These are phyloP conservation scores for Troglohyphantes excavatus DNA, from an alignment of 2,888 invertebrate genomes.

Conservation along the genomic window DNA sequence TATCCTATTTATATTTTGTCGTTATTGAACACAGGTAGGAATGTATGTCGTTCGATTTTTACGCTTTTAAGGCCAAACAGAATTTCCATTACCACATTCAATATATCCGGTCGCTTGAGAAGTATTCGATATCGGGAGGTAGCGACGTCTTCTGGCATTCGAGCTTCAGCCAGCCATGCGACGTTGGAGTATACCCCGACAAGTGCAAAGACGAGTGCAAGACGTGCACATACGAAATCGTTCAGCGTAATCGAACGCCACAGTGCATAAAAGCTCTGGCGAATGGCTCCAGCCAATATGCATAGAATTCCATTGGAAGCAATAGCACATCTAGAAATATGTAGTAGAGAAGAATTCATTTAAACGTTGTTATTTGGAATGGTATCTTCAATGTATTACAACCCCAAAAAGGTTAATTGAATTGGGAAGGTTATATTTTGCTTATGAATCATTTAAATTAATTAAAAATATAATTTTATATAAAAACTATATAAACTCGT, in stretches of 20 bases:
- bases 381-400: too few species aligned
- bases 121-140: not conserved
- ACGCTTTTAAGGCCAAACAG: not conserved
- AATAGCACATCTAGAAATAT: too few species aligned
- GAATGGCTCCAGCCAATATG: not conserved
- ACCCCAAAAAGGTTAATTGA: too few species aligned
- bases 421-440: too few species aligned
- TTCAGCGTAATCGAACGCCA: not conserved
- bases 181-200: not conserved
- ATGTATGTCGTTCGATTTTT: not conserved
- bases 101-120: not conserved
- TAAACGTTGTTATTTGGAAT: too few species aligned
- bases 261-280: not conserved
- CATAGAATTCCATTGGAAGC: not conserved
- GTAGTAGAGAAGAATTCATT: too few species aligned
- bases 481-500: too few species aligned
- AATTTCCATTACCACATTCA: constrained; percentile 5
- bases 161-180: not conserved
- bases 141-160: not conserved
- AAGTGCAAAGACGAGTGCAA: not conserved
- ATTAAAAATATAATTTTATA: too few species aligned
- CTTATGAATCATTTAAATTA: too few species aligned
- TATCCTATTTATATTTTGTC: too few species aligned
- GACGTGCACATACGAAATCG: not conserved
- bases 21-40: too few species aligned